Percentiles rank a stretch among this genome's conserved stretches.
Conservation (phyloP, 2,113 vertebrate genomes). For the Eidolon helvum region DNA sequence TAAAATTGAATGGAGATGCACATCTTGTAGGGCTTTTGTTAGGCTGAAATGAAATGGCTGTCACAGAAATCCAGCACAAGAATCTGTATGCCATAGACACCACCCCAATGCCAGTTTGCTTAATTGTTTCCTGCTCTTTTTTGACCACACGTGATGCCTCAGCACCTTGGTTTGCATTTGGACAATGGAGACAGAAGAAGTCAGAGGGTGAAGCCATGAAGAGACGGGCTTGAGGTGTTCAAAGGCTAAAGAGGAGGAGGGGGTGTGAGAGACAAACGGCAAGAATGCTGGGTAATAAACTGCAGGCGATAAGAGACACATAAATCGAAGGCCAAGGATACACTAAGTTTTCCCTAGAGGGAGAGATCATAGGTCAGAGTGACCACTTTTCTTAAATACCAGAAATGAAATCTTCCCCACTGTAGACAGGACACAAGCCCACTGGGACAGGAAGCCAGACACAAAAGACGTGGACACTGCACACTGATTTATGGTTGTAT, state of each 20-base stretch:
- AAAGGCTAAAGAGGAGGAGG: slow-evolving; percentile 45
- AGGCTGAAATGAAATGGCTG: neutral
- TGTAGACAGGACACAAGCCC: slow-evolving; percentile 73
- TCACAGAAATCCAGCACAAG: neutral
- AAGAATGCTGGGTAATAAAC: slow-evolving; percentile 83
- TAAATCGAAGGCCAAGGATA: slow-evolving; percentile 86
- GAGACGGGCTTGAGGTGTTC: neutral
- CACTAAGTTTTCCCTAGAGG: slow-evolving; percentile 80
- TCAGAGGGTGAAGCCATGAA: slow-evolving; percentile 37
- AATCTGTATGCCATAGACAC: neutral
- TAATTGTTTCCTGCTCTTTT: neutral
- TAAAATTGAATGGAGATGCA: neutral
- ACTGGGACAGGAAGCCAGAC: neutral
- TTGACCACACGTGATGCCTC: neutral
- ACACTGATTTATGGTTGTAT: slow-evolving; percentile 60
- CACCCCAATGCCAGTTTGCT: neutral
- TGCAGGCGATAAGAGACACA: slow-evolving; percentile 82
- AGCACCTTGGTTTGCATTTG: neutral
- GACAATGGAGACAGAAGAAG: slow-evolving; percentile 41
- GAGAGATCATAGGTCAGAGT: slow-evolving; percentile 71
- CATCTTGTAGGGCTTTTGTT: neutral
- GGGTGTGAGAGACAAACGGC: neutral
- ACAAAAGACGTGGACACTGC: slow-evolving; percentile 1
- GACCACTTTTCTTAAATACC: slow-evolving; percentile 81
- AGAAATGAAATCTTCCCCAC: slow-evolving; percentile 84